Percentiles rank a stretch among this genome's conserved stretches.
Conservation (phyloP, 2,888 invertebrate genomes). For the Trichopoda pennipes region DNA sequence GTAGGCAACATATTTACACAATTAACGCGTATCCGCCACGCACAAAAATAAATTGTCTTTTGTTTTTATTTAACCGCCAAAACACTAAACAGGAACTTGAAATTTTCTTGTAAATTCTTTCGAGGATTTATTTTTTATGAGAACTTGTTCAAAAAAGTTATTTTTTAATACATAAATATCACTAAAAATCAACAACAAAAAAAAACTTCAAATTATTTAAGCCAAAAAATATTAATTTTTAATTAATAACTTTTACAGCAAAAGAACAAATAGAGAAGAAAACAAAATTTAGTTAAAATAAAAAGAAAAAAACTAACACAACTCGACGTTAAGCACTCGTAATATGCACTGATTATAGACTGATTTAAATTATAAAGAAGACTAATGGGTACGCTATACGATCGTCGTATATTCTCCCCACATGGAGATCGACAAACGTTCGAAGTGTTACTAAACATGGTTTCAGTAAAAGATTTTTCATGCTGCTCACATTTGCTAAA, state of each 20-base stretch:
- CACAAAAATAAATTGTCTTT: conserved; percentile 10
- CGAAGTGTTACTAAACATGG: conserved; percentile 81
- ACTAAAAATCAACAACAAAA: conserved; percentile 60
- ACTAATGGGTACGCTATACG: conserved; percentile 70
- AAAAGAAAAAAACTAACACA: conserved; percentile 61
- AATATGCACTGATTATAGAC: conserved; percentile 66
- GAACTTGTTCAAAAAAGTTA: conserved; percentile 17
- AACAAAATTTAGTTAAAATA: no score
- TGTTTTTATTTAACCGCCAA: conserved; percentile 1
- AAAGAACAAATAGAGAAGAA: conserved; percentile 7
- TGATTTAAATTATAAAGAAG: conserved; percentile 55
- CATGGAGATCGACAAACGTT: conserved; percentile 82
- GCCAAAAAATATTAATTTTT: not conserved
- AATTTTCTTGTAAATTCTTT: conserved; percentile 5
- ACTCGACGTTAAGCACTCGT: conserved; percentile 67
- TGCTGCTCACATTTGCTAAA: conserved; percentile 68
- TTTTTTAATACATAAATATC: conserved; percentile 51
- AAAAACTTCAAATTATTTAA: conserved; percentile 14
- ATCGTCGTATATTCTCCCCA: conserved; percentile 79
- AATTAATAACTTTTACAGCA: conserved; percentile 10
- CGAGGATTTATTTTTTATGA: conserved; percentile 45
- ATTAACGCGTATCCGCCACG: conserved; percentile 56
- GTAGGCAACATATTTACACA: conserved; percentile 73
- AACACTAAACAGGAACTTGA: conserved; percentile 22
- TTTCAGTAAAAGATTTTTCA: conserved; percentile 77